phyloP scores from a whole-genome alignment of 1,140 invertebrate genomes.

The Drosophila ironensis region DNA sequence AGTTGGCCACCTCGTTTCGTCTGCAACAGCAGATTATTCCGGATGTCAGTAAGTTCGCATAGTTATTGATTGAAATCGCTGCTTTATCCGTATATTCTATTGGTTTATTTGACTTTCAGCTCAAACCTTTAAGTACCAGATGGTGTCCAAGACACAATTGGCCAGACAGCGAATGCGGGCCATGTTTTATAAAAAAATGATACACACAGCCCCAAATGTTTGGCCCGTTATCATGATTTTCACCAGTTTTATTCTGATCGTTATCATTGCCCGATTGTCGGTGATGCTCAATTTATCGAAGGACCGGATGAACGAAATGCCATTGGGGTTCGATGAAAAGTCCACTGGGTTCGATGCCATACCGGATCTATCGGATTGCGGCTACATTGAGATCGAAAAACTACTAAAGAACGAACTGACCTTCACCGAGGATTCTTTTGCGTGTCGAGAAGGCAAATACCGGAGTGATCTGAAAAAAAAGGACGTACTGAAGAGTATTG shows the following conservation, averaged over 20 bases:
- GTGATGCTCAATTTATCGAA: constrained; percentile 29
- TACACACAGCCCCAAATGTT: constrained; percentile 62
- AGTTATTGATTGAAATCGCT: too few relatives aligned
- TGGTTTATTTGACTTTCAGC: too few relatives aligned
- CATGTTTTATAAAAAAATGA: constrained; percentile 72
- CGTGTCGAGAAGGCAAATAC: constrained; percentile 36
- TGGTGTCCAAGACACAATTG: constrained; percentile 51
- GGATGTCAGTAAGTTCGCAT: constrained; percentile 72
- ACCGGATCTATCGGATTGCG: constrained; percentile 43
- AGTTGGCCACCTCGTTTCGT: constrained; percentile 55
- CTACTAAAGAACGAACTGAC: not conserved
- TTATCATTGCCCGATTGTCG: constrained; percentile 34
- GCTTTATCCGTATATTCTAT: not conserved
- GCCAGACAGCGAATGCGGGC: constrained; percentile 48
- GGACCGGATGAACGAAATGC: constrained; percentile 26
- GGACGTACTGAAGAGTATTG: constrained; percentile 11
- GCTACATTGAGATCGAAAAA: constrained; percentile 24
- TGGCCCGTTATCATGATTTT: constrained; percentile 67
- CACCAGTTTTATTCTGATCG: constrained; percentile 50
- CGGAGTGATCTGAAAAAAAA: not conserved
- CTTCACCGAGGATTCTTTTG: constrained; percentile 34
- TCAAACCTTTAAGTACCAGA: constrained; percentile 61
- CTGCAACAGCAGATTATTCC: constrained; percentile 56
- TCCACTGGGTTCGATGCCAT: not conserved
- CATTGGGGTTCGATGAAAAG: constrained; percentile 17